These are phyloP conservation scores for Camptogramma bilineatum DNA, from an alignment of 2,888 invertebrate genomes.

Conservation along the genomic window DNA sequence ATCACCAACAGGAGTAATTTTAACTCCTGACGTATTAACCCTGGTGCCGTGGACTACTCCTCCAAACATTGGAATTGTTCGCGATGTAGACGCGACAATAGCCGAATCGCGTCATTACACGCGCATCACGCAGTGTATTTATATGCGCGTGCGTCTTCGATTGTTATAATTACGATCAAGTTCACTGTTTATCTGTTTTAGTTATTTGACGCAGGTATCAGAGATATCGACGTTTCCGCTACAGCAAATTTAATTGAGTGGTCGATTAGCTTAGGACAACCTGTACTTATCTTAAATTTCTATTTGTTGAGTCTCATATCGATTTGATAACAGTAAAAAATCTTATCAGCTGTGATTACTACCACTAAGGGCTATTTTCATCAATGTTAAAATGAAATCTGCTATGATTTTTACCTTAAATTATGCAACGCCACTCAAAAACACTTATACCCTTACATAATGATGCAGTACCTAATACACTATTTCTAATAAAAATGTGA, in stretches of 20 bases:
- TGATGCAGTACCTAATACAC: no score
- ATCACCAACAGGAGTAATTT: conserved; percentile 81
- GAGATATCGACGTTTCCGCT: background rate
- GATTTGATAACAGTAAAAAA: no score
- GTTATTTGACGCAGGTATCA: conserved; percentile 7
- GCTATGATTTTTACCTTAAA: no score
- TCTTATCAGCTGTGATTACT: no score
- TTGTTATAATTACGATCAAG: conserved; percentile 45
- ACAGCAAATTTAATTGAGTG: background rate
- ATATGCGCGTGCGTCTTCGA: conserved; percentile 49
- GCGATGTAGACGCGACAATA: conserved; percentile 50
- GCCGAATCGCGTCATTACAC: conserved; percentile 47
- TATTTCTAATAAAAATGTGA: no score
- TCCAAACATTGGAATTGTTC: conserved; percentile 67
- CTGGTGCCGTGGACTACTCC: conserved; percentile 59
- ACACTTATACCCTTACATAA: no score
- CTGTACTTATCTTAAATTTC: no score
- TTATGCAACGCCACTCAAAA: no score
- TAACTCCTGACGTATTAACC: conserved; percentile 80
- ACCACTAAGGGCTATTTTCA: no score
- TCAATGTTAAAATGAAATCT: no score
- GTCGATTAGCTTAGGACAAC: no score
- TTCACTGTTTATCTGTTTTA: conserved; percentile 34
- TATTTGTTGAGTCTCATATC: no score
- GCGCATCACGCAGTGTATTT: conserved; percentile 54